Percentiles rank a stretch among this genome's conserved stretches.
These are phyloP conservation scores for Isichthys henryi DNA, from an alignment of 2,113 vertebrate genomes.

Conservation along the genomic window DNA sequence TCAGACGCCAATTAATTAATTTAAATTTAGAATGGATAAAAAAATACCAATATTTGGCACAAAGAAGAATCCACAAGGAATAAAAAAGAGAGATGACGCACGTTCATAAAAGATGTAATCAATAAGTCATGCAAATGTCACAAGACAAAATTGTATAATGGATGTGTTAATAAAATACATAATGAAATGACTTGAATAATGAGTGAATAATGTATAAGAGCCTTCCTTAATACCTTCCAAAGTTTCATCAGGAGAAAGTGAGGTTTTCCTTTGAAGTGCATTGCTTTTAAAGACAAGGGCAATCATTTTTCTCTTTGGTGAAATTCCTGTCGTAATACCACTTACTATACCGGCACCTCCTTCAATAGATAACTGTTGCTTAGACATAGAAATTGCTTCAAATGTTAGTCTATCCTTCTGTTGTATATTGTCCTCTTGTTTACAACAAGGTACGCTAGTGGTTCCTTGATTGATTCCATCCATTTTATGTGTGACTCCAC, in stretches of 20 bases:
- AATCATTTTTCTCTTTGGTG: not conserved
- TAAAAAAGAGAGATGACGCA: not conserved
- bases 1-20: not conserved
- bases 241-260: not conserved
- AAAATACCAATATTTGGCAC: not conserved
- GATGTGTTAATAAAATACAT: slow-evolving; percentile 3
- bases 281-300: not conserved
- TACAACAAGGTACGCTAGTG: not conserved
- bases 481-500: slow-evolving; percentile 23
- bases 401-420: not conserved
- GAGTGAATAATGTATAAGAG: slow-evolving; percentile 10
- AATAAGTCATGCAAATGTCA: not conserved
- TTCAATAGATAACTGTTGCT: not conserved
- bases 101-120: not conserved
- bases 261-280: not conserved
- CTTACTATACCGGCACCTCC: not conserved
- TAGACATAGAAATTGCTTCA: not conserved
- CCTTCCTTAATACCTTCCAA: slow-evolving; percentile 1
- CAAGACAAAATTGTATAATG: not conserved
- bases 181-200: slow-evolving; percentile 18
- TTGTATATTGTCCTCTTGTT: not conserved
- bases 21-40: not conserved
- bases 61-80: not conserved
- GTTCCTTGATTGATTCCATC: slow-evolving; percentile 1
- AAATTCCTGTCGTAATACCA: not conserved